A percentile compares a stretch with the other conserved stretches of the same genome.
Conservation (phyloP, 2,888 invertebrate genomes). For the Xestia sexstrigata region DNA sequence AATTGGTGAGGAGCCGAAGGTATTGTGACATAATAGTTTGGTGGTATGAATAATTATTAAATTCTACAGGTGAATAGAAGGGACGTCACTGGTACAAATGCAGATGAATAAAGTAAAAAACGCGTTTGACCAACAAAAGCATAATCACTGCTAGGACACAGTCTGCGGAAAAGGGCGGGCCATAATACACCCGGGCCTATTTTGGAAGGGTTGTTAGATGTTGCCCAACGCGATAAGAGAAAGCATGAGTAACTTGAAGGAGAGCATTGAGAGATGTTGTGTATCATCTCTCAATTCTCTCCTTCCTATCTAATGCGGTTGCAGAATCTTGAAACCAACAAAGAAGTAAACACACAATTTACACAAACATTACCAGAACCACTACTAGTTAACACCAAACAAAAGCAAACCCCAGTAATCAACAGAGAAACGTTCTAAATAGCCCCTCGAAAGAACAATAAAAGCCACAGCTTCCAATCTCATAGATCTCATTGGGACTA, state of each 20-base stretch:
- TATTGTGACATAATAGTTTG: conserved; percentile 36
- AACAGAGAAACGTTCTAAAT: conserved; percentile 32
- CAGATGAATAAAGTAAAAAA: too few relatives aligned
- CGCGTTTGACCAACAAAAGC: background rate
- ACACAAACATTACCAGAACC: background rate
- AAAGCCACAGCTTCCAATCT: conserved; percentile 50
- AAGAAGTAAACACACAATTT: background rate
- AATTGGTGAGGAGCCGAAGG: conserved; percentile 40
- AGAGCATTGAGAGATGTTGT: background rate
- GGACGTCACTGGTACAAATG: too few relatives aligned
- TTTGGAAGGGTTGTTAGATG: background rate
- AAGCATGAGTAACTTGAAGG: background rate
- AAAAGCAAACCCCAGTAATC: conserved; percentile 34
- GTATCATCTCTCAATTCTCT: too few relatives aligned
- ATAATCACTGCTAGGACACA: background rate
- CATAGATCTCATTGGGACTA: conserved; percentile 48
- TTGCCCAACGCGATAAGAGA: background rate
- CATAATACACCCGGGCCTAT: background rate
- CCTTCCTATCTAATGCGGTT: background rate
- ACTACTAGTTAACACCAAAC: conserved; percentile 11
- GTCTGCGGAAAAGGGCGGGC: too few relatives aligned
- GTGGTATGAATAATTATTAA: conserved; percentile 21
- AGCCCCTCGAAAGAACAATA: conserved; percentile 43
- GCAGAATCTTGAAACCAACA: background rate
- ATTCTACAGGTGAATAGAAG: background rate